phyloP scores from a whole-genome alignment of 1,140 invertebrate species.

The Pemphigus obesinymphae region DNA sequence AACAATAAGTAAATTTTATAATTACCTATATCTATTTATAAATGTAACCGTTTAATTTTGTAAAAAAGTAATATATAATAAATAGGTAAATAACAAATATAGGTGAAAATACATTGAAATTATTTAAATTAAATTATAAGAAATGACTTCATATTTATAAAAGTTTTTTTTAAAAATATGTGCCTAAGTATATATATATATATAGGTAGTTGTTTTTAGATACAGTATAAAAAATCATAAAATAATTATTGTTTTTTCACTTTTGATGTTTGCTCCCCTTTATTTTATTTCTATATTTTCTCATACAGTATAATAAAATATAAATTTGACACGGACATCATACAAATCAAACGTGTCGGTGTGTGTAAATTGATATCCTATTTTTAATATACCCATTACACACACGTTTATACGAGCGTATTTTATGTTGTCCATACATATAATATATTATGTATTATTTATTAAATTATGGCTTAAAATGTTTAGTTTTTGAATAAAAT shows the following conservation, averaged over 20 bases:
- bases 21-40: not conserved
- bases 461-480: not conserved
- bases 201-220: not conserved
- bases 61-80: not conserved
- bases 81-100: too few relatives aligned
- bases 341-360: constrained; percentile 9
- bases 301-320: not conserved
- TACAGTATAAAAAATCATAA: not conserved
- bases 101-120: too few relatives aligned
- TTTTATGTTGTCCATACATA: not conserved
- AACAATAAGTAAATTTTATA: not conserved
- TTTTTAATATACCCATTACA: not conserved
- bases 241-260: constrained; percentile 1
- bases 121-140: too few relatives aligned
- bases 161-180: not conserved
- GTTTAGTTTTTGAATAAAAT: not conserved
- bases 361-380: constrained; percentile 27
- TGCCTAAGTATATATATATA: too few relatives aligned
- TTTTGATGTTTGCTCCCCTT: not conserved
- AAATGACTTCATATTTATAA: not conserved
- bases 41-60: not conserved
- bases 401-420: not conserved
- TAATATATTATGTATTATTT: not conserved
- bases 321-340: not conserved
- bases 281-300: not conserved